Base-by-base conservation (phyloP, 2,797 vertebrate genomes). In the Botia kubotai region DNA sequence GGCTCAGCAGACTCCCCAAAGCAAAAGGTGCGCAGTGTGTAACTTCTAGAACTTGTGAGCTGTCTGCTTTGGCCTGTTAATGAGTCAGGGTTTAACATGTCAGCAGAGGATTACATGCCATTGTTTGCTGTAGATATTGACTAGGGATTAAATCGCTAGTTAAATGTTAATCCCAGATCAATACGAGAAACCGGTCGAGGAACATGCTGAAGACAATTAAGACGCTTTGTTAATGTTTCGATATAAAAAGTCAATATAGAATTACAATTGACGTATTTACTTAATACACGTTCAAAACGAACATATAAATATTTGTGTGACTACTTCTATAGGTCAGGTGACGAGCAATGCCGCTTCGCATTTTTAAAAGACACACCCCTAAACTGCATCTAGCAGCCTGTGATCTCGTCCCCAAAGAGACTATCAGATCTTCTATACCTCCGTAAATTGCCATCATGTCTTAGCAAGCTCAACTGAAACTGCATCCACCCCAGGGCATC, bases 381-480 rank as follows among this genome's bases (percentile, higher is more conserved):
- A 26, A 74, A 62, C 46, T 14, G 52, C 6, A 36, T 36, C 19
- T 21, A 10, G 33, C 39, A 48, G 8, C 10, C 21, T 58, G 46
- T 50, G 2, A 50, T 50, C 12, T 12, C n/a, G n/a, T n/a, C n/a
- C n/a, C n/a, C n/a, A n/a, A n/a, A n/a, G n/a, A n/a, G n/a, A n/a
- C n/a, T n/a, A 23, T 74, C 1, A 3, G 17, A 46, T 50, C 52
- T 43, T 75, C 58, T 70, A 67, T n/a, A 62, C 23, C 19, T 29
- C 3, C 11, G 13, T 17, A 60, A 55, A 55, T 55, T 68, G 29
- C 26, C 0, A 8, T 6, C 75, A 75, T 17, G 81, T 78, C 65
- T 57, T 67, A 11, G 78, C 80, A 79, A 52, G 76, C 52, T 65
- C n/a, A 63, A 66, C 16, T 43, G 17, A 73, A n/a, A 71, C 69